phyloP scores from a whole-genome alignment of 1,140 invertebrate species.

The Brachionus rubens region DNA sequence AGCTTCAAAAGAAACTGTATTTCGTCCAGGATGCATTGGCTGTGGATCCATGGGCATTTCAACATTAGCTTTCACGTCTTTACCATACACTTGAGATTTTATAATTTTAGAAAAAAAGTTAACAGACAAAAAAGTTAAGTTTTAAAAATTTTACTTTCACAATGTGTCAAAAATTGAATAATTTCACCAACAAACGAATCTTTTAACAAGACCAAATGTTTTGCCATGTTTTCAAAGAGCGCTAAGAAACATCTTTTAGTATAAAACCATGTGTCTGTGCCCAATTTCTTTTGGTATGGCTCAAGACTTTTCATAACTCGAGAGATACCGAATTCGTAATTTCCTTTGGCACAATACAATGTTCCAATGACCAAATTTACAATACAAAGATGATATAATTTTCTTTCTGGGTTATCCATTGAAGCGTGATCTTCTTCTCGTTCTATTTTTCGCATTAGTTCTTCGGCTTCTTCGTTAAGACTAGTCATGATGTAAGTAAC shows the following conservation, averaged over 20 bases:
- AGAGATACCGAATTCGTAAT: conserved; percentile 98
- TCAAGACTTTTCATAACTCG: conserved; percentile 92
- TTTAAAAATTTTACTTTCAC: conserved; percentile 65
- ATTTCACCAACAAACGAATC: conserved; percentile 85
- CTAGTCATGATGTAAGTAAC: conserved; percentile 98
- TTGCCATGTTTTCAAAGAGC: conserved; percentile 83
- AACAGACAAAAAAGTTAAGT: too few relatives aligned
- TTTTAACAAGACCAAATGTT: conserved; percentile 82
- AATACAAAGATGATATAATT: conserved; percentile 93
- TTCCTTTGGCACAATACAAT: conserved; percentile 95
- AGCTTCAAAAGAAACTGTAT: conserved; percentile 88
- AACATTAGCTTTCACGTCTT: conserved; percentile 75
- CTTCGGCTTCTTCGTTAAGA: conserved; percentile 97
- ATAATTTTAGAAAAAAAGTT: too few relatives aligned
- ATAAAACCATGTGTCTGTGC: conserved; percentile 95
- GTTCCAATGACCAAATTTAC: conserved; percentile 97
- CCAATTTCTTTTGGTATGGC: conserved; percentile 88
- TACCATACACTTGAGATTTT: conserved; percentile 70
- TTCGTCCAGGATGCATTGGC: conserved; percentile 72
- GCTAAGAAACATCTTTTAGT: conserved; percentile 89
- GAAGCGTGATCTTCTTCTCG: conserved; percentile 87
- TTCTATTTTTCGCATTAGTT: conserved; percentile 96
- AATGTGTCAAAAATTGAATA: conserved; percentile 85
- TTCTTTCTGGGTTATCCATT: conserved; percentile 88
- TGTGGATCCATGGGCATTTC: conserved; percentile 76